Conservation (phyloP, 2,888 invertebrate genomes). For the Synanthedon andrenaeformis region DNA sequence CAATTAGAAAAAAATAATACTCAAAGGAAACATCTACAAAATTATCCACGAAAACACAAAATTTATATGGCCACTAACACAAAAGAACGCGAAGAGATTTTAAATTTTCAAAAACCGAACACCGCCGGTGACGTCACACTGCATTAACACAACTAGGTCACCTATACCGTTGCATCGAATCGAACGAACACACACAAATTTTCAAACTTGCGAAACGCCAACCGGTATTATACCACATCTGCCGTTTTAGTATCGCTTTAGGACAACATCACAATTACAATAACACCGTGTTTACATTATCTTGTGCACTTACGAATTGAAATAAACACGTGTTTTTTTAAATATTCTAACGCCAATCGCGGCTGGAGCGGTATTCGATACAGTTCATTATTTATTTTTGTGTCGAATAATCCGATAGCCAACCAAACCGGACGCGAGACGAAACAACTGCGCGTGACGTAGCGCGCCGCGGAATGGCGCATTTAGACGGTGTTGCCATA, state of each 20-base stretch:
- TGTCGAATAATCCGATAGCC: too few species aligned
- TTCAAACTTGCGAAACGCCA: constrained; percentile 10
- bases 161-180: constrained; percentile 20
- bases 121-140: constrained; percentile 31
- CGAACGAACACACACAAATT: constrained; percentile 9
- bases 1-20: neutral
- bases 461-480: constrained; percentile 25
- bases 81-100: neutral
- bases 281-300: too few species aligned
- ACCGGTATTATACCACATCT: neutral
- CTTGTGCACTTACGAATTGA: neutral
- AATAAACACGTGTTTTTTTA: neutral
- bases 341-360: constrained; percentile 26
- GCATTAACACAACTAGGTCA: constrained; percentile 32
- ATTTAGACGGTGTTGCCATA: constrained; percentile 33
- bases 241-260: neutral
- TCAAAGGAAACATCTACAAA: too few species aligned
- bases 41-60: neutral
- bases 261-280: neutral
- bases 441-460: constrained; percentile 20
- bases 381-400: too few species aligned
- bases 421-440: too few species aligned
- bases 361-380: constrained; percentile 6
- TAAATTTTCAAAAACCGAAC: constrained; percentile 13
- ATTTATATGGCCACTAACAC: neutral